Evolutionary conservation across 1,140 invertebrate genomes (phyloP).

Genomic region (Zaprionus gabonicus): DNA sequence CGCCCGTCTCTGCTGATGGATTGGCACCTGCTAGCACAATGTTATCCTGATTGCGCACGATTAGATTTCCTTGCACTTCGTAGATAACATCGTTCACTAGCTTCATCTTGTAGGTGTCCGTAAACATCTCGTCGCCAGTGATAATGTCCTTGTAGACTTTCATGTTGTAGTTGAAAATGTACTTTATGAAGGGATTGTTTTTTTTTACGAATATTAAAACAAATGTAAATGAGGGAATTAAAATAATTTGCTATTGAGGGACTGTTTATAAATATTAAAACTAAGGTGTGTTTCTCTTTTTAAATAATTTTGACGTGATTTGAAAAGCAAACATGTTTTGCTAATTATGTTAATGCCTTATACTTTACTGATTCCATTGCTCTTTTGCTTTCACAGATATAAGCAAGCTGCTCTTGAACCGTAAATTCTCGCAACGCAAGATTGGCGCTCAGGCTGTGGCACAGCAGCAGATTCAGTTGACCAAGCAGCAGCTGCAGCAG

Average conservation of each 20-base stretch:
- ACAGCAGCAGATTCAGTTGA: conserved; percentile 74
- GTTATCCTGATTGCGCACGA: conserved; percentile 91
- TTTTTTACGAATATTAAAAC: too few species aligned
- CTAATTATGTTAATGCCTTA: background rate
- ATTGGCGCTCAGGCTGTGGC: conserved; percentile 57
- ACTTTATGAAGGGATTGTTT: too few species aligned
- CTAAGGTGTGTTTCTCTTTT: background rate
- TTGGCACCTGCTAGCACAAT: conserved; percentile 94
- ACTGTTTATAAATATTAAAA: background rate
- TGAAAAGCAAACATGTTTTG: background rate
- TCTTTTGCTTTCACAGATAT: conserved; percentile 63
- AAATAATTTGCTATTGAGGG: background rate
- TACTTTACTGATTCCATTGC: background rate
- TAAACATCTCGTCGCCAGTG: conserved; percentile 98
- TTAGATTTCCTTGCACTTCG: conserved; percentile 95
- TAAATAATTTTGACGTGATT: background rate
- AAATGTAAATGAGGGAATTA: background rate
- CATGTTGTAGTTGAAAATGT: conserved; percentile 87
- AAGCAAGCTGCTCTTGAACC: conserved; percentile 76
- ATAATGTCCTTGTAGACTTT: conserved; percentile 98
- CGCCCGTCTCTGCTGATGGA: conserved; percentile 94
- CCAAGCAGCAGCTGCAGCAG: conserved; percentile 77
- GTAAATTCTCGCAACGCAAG: conserved; percentile 79
- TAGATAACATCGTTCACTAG: conserved; percentile 96
- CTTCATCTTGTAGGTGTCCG: conserved; percentile 97